These are phyloP conservation scores for Sinella curviseta DNA, from an alignment of 1,140 invertebrate species.

Conservation along the genomic window DNA sequence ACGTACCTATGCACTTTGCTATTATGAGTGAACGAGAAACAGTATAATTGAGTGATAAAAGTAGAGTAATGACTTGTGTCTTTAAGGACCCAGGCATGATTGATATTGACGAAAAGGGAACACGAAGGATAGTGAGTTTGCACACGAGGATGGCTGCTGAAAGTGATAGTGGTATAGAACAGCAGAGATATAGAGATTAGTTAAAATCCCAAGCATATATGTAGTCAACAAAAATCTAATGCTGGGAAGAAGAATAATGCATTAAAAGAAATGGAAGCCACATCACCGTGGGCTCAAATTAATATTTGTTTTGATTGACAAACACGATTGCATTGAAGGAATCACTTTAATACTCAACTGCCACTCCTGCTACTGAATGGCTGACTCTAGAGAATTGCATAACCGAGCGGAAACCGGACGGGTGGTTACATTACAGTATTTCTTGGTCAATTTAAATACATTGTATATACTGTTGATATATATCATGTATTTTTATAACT, in stretches of 20 bases:
- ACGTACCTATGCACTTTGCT: too few species aligned
- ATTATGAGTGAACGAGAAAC: too few species aligned
- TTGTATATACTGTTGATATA: too few species aligned
- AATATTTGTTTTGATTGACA: conserved; percentile 1
- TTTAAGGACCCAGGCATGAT: neutral
- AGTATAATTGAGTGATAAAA: conserved; percentile 16
- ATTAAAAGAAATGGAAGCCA: neutral
- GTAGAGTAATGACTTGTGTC: neutral
- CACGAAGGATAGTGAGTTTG: conserved; percentile 20
- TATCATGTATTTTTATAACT: too few species aligned
- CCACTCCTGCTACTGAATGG: too few species aligned
- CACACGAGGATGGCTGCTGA: neutral
- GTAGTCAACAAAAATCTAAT: neutral
- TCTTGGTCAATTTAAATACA: neutral
- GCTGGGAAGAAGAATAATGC: neutral
- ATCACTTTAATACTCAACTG: too few species aligned
- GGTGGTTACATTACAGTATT: neutral
- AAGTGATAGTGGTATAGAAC: neutral
- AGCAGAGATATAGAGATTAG: neutral
- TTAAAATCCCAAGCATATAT: neutral
- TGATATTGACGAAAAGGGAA: neutral
- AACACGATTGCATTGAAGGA: neutral
- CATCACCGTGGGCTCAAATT: neutral
- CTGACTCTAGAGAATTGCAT: too few species aligned
- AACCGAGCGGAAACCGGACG: neutral